Evolutionary conservation across 2,797 vertebrate genomes (phyloP), one percentile per base, ranked within the genome.

Genomic region (Parotocinclus haroldoi): DNA sequence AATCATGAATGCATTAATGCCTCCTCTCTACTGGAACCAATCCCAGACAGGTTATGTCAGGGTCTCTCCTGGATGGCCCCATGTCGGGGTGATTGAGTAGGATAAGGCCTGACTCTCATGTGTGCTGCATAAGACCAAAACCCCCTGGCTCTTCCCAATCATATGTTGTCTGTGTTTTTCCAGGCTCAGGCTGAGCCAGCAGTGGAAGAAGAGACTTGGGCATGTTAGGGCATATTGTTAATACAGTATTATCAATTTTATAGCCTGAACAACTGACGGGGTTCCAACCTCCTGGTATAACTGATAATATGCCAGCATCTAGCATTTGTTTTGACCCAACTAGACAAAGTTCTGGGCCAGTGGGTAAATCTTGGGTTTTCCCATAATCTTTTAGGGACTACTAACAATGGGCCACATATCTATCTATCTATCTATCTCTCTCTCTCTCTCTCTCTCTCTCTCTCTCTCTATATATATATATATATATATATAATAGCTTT

Each of bases 151-250:
- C 56, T 19, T 67, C 66, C 42, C 63, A 72, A 49, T 67, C 72
- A 67, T 54, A 39, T 46, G 65, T 60, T 36, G 9, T 60, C 61
- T 48, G 16, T 13, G 14, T 40, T 63, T 66, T 50, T 58, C 55
- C 44, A 65, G 17, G n/a, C 18, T 17, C 27, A 58, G 19, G 17
- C 61, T 52, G 36, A 45, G 54, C 58, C 53, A 59, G 67, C 7
- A 11, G 37, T 52, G 45, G 46, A 17, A 60, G 53, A 12, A 46
- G 50, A 63, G 18, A 38, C 36, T 9, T 13, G 19, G 17, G 36
- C 68, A 65, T 69, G 40, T 69, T 66, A 63, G 56, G 62, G 40
- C 51, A 63, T 78, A 73, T 78, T 75, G 48, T 73, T 75, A 70
- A 63, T 37, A n/a, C 40, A 61, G 70, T 67, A 58, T 75, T 70